Base-by-base conservation (phyloP, 2,888 invertebrate genomes). In the Coenonympha arcania region DNA sequence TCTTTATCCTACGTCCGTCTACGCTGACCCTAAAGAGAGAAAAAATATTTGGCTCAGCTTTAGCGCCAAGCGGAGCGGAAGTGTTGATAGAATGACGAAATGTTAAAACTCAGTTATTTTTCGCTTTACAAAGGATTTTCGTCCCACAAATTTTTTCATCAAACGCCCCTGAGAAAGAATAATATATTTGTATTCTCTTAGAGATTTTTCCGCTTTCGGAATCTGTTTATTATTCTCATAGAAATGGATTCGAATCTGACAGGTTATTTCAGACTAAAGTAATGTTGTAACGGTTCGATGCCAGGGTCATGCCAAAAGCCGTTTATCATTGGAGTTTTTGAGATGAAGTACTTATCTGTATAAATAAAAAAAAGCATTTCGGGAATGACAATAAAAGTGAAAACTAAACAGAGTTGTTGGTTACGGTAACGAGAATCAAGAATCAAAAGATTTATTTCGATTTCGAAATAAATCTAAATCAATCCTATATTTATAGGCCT, bases 51-150 rank as follows among this genome's bases (percentile, higher is more conserved):
- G 46, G 43, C 24, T 15, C 70, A 74, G 72, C 75, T 69, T 66
- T 62, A 66, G 66, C 65, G 68, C 60, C 69, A 65, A 71, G 62
- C 68, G 67, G 69, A 63, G 68, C 66, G 59, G 59, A 60, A 60
- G 55, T 49, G 55, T 48, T 52, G 54, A 59, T 57, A 54, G 55
- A 50, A 46, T 44, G 48, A 48, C 53, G 53, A 51, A 52, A 50
- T 46, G 54, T 52, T n/a, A 50, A 56, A 54, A 54, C 50, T 22
- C 42, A 31, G 46, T 53, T 50, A 46, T 37, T 43, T 47, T 22
- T 44, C 49, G 28, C 34, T 52, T 45, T 30, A 44, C 40, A 45
- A 18, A 52, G 49, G 45, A 50, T 50, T 52, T 53, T 42, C 43
- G 30, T 26, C 42, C 43, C 31, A 43, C 30, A 43, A 43, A 43